Evolutionary conservation across 1,140 invertebrate species (phyloP), one percentile per base, ranked within the genome.

Genomic region (Hypothenemus hampei): DNA sequence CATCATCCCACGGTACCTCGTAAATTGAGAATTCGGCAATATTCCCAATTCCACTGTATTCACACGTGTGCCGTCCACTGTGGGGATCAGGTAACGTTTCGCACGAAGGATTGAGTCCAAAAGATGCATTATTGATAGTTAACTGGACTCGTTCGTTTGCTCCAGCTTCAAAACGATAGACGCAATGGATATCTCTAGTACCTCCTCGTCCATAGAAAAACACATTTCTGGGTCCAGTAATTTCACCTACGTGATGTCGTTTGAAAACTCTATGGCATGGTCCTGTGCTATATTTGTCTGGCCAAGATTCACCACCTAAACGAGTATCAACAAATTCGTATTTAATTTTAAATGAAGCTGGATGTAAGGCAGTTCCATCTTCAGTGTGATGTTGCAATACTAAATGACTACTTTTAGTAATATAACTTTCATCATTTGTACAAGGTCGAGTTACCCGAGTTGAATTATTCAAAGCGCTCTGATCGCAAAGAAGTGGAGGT

Each of bases 301-400:
- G 75, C 81, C 80, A 84, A 0, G 75, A 70, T 43, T 85, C 82
- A 1, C 86, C 86, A 15, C 82, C 83, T 50, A 90, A 77, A 35
- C 83, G 72, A 0, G 87, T 89, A 65, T 90, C 86, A 2, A 92
- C 81, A 61, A 93, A 92, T 69, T 93, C 89, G 68, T 92, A 92
- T 47, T 86, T 80, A 23, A 85, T 65, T 23, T 77, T 73, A 63
- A 84, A 85, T 19, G 77, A 73, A 2, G 82, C 76, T 5, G 82
- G 83, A 63, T 83, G 81, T 3, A 84, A 75, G 16, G 82, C 83
- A 6, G 82, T 85, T 18, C 82, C 83, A 48, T 79, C 71, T 65
- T 79, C 67, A 49, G 79, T 73, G 69, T 79, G 66, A 69, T 78
- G 63, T 69, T 77, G 48, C 54, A 77, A 51, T 63, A 70, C 36